phyloP scores from a whole-genome alignment of 2,113 vertebrate species.

The Stegostoma tigrinum region DNA sequence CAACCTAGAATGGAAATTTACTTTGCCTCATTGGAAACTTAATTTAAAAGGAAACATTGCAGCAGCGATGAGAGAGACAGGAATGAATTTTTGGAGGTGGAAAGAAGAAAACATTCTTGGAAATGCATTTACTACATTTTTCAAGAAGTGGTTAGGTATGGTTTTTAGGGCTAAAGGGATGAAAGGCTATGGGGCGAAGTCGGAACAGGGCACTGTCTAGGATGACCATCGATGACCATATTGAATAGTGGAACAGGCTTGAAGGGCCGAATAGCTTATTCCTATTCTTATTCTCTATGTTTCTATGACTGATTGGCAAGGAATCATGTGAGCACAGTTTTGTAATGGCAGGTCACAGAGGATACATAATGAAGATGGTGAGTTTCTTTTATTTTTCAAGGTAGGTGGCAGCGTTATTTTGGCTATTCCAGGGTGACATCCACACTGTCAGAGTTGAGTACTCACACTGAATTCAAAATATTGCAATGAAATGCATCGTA shows the following conservation, averaged over 20 bases:
- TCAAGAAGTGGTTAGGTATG: no score
- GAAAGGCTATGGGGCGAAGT: no score
- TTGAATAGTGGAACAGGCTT: no score
- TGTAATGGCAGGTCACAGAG: neutral
- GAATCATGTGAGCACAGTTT: neutral
- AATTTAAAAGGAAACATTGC: neutral
- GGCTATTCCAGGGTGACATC: neutral
- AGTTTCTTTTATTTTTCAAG: neutral
- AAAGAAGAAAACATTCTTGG: neutral
- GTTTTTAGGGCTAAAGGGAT: no score
- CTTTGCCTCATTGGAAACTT: neutral
- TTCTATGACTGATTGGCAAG: neutral
- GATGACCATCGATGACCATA: no score
- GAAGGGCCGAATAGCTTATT: no score
- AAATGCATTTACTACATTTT: neutral
- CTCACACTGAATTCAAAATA: neutral
- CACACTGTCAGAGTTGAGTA: neutral
- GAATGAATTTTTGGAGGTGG: neutral
- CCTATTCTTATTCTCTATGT: no score
- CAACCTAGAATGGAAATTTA: neutral
- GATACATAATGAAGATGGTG: neutral
- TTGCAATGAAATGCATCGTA: neutral
- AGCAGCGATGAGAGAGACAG: neutral
- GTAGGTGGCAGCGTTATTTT: neutral
- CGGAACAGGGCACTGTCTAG: no score